Evolutionary conservation across 2,113 vertebrate genomes (phyloP).

Genomic region (Cacatua alba): DNA sequence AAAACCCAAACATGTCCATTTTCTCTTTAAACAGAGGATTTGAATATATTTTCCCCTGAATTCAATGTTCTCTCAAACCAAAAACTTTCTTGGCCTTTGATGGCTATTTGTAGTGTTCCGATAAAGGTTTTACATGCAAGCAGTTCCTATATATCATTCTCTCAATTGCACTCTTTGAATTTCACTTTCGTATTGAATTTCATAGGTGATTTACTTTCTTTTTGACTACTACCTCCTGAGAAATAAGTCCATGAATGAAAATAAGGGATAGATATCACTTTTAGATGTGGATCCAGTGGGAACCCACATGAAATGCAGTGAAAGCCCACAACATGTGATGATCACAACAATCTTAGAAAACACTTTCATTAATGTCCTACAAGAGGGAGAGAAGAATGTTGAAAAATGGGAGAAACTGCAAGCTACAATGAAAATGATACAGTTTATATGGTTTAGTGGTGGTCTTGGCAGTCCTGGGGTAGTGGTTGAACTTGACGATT

Average conservation of each 20-base stretch:
- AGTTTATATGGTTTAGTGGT: not conserved
- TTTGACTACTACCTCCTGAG: conserved; percentile 42
- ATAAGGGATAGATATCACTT: conserved; percentile 23
- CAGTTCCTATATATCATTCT: not conserved
- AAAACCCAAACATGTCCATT: not conserved
- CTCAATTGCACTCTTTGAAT: conserved; percentile 31
- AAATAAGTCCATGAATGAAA: conserved; percentile 57
- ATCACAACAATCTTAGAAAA: not conserved
- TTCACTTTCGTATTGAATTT: conserved; percentile 55
- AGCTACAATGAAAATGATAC: not conserved
- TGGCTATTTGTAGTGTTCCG: not conserved
- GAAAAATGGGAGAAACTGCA: not conserved
- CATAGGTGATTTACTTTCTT: conserved; percentile 51
- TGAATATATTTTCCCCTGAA: conserved; percentile 6
- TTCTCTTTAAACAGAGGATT: not conserved
- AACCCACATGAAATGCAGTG: not conserved
- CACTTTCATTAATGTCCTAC: not conserved
- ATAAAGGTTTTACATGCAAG: not conserved
- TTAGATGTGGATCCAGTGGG: not conserved
- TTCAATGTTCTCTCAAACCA: conserved; percentile 18
- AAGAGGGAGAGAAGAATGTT: not conserved
- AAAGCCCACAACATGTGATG: not conserved
- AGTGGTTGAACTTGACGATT: not conserved
- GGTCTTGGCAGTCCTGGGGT: not conserved
- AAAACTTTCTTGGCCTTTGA: conserved; percentile 16